Evolutionary conservation across 2,888 invertebrate species (phyloP).

Genomic region (Drosophila kuntzei): DNA sequence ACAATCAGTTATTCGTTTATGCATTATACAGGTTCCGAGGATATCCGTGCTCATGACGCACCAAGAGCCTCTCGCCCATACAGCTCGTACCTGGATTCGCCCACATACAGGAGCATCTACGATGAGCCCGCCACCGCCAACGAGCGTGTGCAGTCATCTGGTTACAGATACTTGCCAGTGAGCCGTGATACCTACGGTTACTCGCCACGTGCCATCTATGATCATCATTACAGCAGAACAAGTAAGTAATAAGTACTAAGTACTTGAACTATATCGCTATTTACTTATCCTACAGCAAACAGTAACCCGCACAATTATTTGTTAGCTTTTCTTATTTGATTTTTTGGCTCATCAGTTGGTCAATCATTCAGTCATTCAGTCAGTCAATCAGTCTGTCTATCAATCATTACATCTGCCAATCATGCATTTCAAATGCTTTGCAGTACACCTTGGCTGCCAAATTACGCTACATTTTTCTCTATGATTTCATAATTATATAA

Average conservation of each 20-base stretch:
- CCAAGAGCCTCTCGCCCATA: constrained; percentile 89
- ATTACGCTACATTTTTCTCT: constrained; percentile 44
- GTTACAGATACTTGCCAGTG: constrained; percentile 96
- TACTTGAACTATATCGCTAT: background rate
- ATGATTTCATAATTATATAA: constrained; percentile 82
- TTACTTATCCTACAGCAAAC: constrained; percentile 52
- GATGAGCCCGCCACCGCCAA: constrained; percentile 93
- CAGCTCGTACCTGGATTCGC: constrained; percentile 91
- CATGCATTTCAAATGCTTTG: constrained; percentile 36
- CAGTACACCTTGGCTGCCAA: constrained; percentile 56
- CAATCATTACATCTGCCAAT: constrained; percentile 46
- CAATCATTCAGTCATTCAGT: constrained; percentile 33
- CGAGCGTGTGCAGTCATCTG: constrained; percentile 94
- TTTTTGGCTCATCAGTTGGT: constrained; percentile 31
- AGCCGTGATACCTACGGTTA: constrained; percentile 96
- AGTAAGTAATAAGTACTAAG: constrained; percentile 88
- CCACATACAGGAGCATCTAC: constrained; percentile 94
- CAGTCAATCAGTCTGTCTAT: constrained; percentile 21
- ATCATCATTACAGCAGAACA: constrained; percentile 94
- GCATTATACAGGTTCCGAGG: constrained; percentile 91
- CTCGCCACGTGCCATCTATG: constrained; percentile 94
- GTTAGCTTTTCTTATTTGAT: constrained; percentile 29
- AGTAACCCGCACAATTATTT: constrained; percentile 51
- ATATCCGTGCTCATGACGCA: constrained; percentile 95
- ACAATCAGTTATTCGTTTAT: constrained; percentile 1